Base-by-base conservation (phyloP, 1,140 invertebrate genomes). In the Anagrus nilaparvatae region DNA sequence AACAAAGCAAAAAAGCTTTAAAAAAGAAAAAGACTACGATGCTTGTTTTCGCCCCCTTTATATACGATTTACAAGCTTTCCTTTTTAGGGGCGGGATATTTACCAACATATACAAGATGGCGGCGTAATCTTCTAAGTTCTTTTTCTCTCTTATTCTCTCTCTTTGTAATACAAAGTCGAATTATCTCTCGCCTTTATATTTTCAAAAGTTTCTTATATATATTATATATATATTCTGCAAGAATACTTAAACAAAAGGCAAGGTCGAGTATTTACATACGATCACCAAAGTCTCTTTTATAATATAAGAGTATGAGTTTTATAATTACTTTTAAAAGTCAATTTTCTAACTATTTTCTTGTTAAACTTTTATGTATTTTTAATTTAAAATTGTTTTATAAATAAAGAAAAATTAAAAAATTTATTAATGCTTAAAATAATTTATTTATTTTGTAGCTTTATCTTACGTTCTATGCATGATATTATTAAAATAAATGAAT, bases 21-120 rank as follows among this genome's bases (percentile, higher is more conserved):
- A 34, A 19, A 12, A 7, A 28, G 33, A 38, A 43, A 44, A 44
- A 21, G 29, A 44, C 28, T 20, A 38, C 28, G 34, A 5, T 31
- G 10, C 23, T 3, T 17, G 14, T 24, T 9, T 25, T 13, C 12
- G 12, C 30, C 29, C 24, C 23, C 40, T 35, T 29, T 33, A 32
- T 47, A 21, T 31, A 39, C 46, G 40, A 45, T 50, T 52, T 49
- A 54, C 49, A 53, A 56, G 51, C 51, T 48, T 53, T 50, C 50
- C 55, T 59, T n/a, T n/a, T 62, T 56, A 51, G 52, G 52, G 53
- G 52, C 58, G 60, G 53, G 57, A 65, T 65, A 65, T 65, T 65
- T 65, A 65, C 63, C 56, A 65, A 65, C 61, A 64, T 64, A 57
- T 61, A 65, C 63, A 60, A 65, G 64, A 61, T 61, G 61, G 60